Conservation (phyloP, 2,888 invertebrate genomes). For the Thumatha senex region DNA sequence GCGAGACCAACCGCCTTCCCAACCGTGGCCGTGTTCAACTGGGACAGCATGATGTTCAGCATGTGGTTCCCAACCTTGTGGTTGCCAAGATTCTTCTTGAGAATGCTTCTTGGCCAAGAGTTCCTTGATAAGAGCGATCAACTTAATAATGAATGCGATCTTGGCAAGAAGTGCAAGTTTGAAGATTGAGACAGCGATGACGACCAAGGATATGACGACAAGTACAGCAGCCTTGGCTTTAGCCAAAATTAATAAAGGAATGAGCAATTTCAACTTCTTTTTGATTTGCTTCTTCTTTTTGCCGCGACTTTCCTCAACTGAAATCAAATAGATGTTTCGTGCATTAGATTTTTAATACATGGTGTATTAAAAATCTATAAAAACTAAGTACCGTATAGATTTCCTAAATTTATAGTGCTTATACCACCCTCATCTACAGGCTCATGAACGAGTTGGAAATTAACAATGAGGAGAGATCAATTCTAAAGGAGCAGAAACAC, state of each 20-base stretch:
- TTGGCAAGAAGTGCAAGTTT: slow-evolving; percentile 90
- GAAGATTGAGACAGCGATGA: slow-evolving; percentile 86
- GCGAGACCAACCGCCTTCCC: slow-evolving; percentile 74
- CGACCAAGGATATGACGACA: slow-evolving; percentile 85
- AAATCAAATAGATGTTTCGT: slow-evolving; percentile 14
- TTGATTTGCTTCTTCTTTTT: slow-evolving; percentile 89
- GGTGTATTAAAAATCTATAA: no score
- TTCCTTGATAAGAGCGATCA: slow-evolving; percentile 64
- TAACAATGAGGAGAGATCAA: no score
- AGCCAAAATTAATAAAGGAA: slow-evolving; percentile 84
- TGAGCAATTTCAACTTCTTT: slow-evolving; percentile 70
- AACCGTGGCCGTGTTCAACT: slow-evolving; percentile 58
- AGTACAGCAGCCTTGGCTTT: slow-evolving; percentile 87
- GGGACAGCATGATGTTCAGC: slow-evolving; percentile 50
- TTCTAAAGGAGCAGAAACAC: no score
- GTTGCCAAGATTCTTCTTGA: slow-evolving; percentile 56
- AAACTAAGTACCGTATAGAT: no score
- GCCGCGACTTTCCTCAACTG: slow-evolving; percentile 84
- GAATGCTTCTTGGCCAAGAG: slow-evolving; percentile 68
- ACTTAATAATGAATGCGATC: slow-evolving; percentile 85
- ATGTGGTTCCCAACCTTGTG: slow-evolving; percentile 52
- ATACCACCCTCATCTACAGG: no score
- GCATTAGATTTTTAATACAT: no score
- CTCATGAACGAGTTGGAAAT: no score
- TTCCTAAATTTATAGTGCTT: no score